A percentile compares a stretch with the other conserved stretches of the same genome.
These are phyloP conservation scores for Tribolium madens DNA, from an alignment of 1,140 invertebrate species.

Conservation along the genomic window DNA sequence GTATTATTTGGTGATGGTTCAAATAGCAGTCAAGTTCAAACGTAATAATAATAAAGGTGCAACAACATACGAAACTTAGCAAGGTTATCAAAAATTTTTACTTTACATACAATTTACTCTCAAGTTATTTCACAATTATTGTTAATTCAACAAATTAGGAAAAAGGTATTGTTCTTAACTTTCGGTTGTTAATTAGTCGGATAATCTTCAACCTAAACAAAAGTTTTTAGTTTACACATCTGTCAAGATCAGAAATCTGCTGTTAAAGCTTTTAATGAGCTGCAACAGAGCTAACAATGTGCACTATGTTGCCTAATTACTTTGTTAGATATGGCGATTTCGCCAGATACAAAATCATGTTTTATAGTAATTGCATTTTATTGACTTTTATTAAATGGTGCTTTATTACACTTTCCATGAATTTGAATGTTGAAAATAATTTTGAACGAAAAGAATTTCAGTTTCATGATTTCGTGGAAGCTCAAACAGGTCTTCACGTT, in stretches of 20 bases:
- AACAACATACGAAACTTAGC: not conserved
- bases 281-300: not conserved
- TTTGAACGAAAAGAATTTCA: not conserved
- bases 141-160: not conserved
- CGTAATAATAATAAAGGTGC: not conserved
- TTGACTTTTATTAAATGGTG: not conserved
- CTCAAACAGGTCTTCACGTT: not conserved
- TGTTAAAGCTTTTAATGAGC: slow-evolving; percentile 2
- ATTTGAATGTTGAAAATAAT: not conserved
- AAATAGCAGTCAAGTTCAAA: slow-evolving; percentile 3
- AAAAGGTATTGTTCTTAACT: not conserved
- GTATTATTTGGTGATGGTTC: not conserved
- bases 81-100: slow-evolving; percentile 5
- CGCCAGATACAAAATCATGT: slow-evolving; percentile 16
- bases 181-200: not conserved
- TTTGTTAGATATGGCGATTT: slow-evolving; percentile 7
- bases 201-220: not conserved
- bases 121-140: not conserved
- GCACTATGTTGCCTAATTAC: slow-evolving; percentile 5
- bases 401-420: slow-evolving; percentile 12
- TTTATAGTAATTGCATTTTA: not conserved
- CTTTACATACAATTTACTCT: not conserved
- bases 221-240: not conserved
- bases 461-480: not conserved
- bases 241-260: not conserved